These are phyloP conservation scores for Lepus europaeus DNA, from an alignment of 2,113 vertebrate genomes.

Conservation along the genomic window DNA sequence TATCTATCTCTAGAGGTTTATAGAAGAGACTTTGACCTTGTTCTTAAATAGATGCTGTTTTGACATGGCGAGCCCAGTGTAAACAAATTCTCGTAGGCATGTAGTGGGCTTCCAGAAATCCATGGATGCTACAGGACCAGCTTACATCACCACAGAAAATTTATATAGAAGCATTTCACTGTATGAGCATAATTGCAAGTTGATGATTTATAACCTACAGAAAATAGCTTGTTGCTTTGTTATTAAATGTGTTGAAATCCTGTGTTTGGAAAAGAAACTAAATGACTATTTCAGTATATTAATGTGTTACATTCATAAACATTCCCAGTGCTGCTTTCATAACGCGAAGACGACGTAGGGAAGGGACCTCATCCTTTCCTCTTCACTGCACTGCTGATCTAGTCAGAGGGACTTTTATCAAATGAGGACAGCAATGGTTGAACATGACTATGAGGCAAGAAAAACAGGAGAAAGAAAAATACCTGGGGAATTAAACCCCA, in stretches of 20 bases:
- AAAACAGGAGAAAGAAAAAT: slow-evolving; percentile 64
- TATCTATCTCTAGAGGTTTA: slow-evolving; percentile 84
- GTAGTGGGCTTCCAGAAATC: slow-evolving; percentile 52
- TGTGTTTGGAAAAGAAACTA: slow-evolving; percentile 78
- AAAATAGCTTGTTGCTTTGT: slow-evolving; percentile 78
- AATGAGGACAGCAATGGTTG: slow-evolving; percentile 58
- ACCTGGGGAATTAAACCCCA: slow-evolving; percentile 47
- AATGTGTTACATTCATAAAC: slow-evolving; percentile 62
- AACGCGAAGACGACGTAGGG: slow-evolving; percentile 41
- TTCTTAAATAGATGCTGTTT: slow-evolving; percentile 84
- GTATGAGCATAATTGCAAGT: slow-evolving; percentile 67
- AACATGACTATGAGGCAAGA: slow-evolving; percentile 68
- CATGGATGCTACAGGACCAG: slow-evolving; percentile 39
- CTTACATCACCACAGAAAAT: slow-evolving; percentile 73
- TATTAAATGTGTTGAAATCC: slow-evolving; percentile 78
- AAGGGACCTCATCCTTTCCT: slow-evolving; percentile 67
- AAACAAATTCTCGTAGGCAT: slow-evolving; percentile 76
- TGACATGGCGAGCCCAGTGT: slow-evolving; percentile 87
- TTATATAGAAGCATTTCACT: slow-evolving; percentile 70
- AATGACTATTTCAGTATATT: slow-evolving; percentile 68
- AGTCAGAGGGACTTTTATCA: slow-evolving; percentile 69
- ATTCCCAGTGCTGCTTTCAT: slow-evolving; percentile 50
- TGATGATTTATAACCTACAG: slow-evolving; percentile 72
- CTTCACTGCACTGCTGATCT: slow-evolving; percentile 69
- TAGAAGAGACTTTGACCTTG: slow-evolving; percentile 87